Evolutionary conservation across 2,113 vertebrate species (phyloP).

Genomic region (Anoura caudifer): DNA sequence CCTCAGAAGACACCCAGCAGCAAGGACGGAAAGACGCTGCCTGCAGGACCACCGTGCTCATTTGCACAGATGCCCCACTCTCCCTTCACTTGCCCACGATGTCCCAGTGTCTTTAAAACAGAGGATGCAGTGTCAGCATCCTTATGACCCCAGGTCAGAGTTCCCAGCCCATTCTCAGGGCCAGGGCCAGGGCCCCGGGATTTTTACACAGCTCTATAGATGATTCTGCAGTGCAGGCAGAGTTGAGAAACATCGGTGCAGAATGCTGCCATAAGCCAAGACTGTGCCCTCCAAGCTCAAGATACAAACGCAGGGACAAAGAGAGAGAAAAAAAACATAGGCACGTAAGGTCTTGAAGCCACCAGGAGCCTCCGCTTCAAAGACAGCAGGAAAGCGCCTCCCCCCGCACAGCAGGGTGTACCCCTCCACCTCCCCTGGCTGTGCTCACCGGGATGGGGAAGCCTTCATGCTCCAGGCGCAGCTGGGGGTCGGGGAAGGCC

Average conservation of each 20-base stretch:
- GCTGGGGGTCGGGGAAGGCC: slow-evolving; percentile 86
- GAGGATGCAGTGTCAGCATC: background rate
- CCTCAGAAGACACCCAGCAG: background rate
- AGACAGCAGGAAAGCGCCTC: accelerated
- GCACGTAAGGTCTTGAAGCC: too few relatives aligned
- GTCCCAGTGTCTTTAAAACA: background rate
- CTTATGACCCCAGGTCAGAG: too few relatives aligned
- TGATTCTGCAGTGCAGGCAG: background rate
- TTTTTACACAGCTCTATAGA: background rate
- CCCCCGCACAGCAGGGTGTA: accelerated
- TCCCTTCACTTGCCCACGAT: background rate
- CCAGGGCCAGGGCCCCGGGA: background rate
- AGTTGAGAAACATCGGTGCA: accelerated
- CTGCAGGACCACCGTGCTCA: accelerated
- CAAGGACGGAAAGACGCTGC: too few relatives aligned
- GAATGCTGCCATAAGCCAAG: background rate
- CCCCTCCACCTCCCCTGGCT: accelerated
- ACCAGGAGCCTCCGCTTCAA: accelerated
- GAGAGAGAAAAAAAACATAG: background rate
- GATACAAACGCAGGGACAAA: background rate
- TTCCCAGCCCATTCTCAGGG: background rate
- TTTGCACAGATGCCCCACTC: accelerated
- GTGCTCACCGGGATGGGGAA: slow-evolving; percentile 87
- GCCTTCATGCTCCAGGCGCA: slow-evolving; percentile 90
- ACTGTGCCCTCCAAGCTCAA: background rate